phyloP scores from a whole-genome alignment of 2,113 vertebrate species.

The Heloderma charlesbogerti region DNA sequence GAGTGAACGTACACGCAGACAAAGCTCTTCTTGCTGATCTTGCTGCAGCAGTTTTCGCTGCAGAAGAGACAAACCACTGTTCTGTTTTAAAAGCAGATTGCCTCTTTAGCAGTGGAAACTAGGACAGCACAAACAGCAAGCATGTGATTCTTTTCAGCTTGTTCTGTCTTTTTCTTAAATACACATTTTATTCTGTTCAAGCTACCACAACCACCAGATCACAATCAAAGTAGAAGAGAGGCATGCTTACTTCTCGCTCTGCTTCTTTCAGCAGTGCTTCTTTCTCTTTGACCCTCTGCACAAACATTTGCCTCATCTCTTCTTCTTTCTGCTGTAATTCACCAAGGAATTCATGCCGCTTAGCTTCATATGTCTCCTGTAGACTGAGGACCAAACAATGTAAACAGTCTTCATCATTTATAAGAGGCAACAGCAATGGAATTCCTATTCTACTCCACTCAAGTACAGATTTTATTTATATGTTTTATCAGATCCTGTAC shows the following conservation, averaged over 20 bases:
- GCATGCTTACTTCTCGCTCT: slow-evolving; percentile 83
- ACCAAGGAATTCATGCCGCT: slow-evolving; percentile 87
- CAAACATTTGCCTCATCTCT: slow-evolving; percentile 90
- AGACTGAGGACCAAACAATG: slow-evolving; percentile 79
- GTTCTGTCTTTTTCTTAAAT: neutral
- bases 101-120: neutral
- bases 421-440: slow-evolving; percentile 32
- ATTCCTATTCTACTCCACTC: slow-evolving; percentile 25
- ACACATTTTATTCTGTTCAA: slow-evolving; percentile 8
- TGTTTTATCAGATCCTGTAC: neutral
- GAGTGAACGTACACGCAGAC: neutral
- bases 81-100: neutral
- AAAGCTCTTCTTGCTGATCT: too few species aligned
- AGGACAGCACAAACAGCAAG: neutral
- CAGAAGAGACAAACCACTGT: neutral
- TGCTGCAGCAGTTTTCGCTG: neutral
- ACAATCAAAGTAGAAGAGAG: slow-evolving; percentile 11
- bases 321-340: slow-evolving; percentile 90
- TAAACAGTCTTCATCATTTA: slow-evolving; percentile 28
- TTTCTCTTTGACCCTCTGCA: slow-evolving; percentile 90
- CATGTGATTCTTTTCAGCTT: neutral
- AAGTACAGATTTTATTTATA: slow-evolving; percentile 18
- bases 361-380: slow-evolving; percentile 91
- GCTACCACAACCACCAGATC: slow-evolving; percentile 18
- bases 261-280: slow-evolving; percentile 88